Evolutionary conservation across 1,140 invertebrate species (phyloP), one percentile per base, ranked within the genome.

Genomic region (Calosoma granatense): DNA sequence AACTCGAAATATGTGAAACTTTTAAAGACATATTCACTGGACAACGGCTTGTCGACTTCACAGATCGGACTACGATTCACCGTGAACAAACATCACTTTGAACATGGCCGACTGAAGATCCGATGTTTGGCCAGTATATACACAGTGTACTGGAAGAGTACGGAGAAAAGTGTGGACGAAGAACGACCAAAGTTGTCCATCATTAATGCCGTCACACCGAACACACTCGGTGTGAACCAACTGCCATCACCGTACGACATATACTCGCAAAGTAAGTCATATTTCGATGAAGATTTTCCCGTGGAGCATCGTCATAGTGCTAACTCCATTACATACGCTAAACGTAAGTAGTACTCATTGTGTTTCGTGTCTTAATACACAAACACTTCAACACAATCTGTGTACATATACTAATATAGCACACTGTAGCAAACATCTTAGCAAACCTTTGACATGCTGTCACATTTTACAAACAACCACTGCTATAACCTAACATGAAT

Each of bases 101-200:
- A 65, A 2, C 66, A 63, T 19, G 76, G 76, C 9, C 73, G 75
- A 54, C 62, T 81, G 30, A 79, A 80, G 65, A 73, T 81, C 43
- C 70, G 78, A 14, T 81, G 80, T 64, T 76, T 74, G 57, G 79
- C 80, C 0, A 76, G 73, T 11, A 74, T 81, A 63, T 74, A 77
- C 64, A 69, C 76, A 59, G 70, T 81, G 20, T 81, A 81, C 63
- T 77, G 78, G 72, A 73, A 76, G 65, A 80, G 77, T 61, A 77
- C 73, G n/a, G 78, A 81, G 65, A 75, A 77, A 41, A 77, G 75
- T 60, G 69, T 74, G 1, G 77, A 80, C 61, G 70, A 78, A 63
- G 74, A 76, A 53, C 70, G 64, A 17, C 41, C 41, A 6, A 47
- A 47, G 15, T 47, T 47, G 17, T 12, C 6, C 17, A 9, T 12